Base-by-base conservation (phyloP, 1,140 invertebrate species). In the Helicoverpa armigera region DNA sequence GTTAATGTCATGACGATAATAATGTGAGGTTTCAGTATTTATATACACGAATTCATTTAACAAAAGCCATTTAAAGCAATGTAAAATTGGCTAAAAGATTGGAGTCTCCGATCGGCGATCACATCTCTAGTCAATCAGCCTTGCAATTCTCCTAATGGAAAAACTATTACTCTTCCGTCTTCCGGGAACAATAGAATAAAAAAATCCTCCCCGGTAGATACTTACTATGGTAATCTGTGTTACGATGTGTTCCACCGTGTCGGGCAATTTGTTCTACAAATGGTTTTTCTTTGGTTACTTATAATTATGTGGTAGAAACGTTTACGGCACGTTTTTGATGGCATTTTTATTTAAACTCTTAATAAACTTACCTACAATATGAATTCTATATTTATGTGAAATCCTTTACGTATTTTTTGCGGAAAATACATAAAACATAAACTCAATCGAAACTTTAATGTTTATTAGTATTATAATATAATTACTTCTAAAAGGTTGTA, bases 101-200 rank as follows among this genome's bases (percentile, higher is more conserved):
- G 70, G 51, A 56, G 35, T 18, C 72, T 43, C 35, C 35, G 35
- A 35, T 35, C 69, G n/a, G 29, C 72, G 72, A 75, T 61, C 69
- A 53, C 69, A 61, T 82, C 14, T 88, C 81, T 73, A 86, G 83
- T 82, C 85, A 85, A 88, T 86, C 85, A 85, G 80, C 76, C 54
- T 80, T 72, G 56, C 75, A 67, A 82, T 82, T 76, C 70, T 60
- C 79, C 50, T 87, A 87, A 88, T 87, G 83, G 88, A 86, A 87
- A 86, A 87, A 84, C 89, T 86, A 87, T 89, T 88, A 86, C 56
- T 85, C 23, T 82, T 74, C 63, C 81, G 72, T 35, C 74, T 79
- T 60, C 74, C 51, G 74, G 81, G 80, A 85, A 85, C 83, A 87
- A 84, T 81, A 58, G 67, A 78, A 84, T 80, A 79, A 86, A 84